phyloP scores from a whole-genome alignment of 2,113 vertebrate genomes.

The Macaca mulatta region DNA sequence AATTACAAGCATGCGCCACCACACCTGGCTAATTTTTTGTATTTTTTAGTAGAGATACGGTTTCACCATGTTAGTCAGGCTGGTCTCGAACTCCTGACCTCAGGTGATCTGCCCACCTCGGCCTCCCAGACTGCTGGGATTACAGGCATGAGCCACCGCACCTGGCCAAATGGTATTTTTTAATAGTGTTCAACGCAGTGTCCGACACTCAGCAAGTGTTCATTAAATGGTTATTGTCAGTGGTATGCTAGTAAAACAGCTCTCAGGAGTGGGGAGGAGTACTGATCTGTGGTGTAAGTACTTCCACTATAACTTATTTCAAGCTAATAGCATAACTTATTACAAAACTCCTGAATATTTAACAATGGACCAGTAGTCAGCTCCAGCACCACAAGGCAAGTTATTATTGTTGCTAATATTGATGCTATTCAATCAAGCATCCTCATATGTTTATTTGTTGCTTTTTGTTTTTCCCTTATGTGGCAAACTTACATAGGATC shows the following conservation, averaged over 20 bases:
- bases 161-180: background rate
- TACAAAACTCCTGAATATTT: background rate
- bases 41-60: no score
- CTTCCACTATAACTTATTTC: background rate
- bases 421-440: background rate
- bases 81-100: no score
- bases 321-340: background rate
- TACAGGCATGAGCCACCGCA: no score
- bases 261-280: accelerated
- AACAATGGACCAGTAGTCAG: accelerated
- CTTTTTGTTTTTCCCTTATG: background rate
- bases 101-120: no score
- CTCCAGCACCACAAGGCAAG: no score
- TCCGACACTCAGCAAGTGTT: background rate
- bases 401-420: background rate
- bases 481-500: background rate
- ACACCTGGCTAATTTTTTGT: no score
- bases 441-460: no score
- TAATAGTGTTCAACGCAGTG: background rate
- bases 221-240: no score
- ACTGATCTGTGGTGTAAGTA: background rate
- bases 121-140: no score
- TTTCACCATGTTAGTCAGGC: no score
- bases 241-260: background rate
- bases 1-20: no score